phyloP scores from a whole-genome alignment of 2,888 invertebrate genomes.

The Lobophora halterata region DNA sequence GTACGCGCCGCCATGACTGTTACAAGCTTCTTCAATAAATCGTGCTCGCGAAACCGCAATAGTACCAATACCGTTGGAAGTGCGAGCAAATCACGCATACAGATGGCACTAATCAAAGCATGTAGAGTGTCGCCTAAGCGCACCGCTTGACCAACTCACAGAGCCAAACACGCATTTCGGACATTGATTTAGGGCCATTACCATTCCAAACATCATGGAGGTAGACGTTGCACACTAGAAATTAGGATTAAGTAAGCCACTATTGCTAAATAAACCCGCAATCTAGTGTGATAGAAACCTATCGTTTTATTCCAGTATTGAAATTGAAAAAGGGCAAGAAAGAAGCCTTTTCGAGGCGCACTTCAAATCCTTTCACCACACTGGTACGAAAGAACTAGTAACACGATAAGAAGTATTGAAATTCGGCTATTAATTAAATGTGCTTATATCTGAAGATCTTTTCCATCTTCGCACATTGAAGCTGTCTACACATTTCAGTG shows the following conservation, averaged over 20 bases:
- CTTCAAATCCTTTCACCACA: too few relatives aligned
- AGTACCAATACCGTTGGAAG: conserved; percentile 25
- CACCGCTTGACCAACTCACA: conserved; percentile 66
- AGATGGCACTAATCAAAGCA: conserved; percentile 46
- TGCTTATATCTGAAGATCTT: too few relatives aligned
- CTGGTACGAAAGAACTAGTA: too few relatives aligned
- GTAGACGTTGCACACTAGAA: conserved; percentile 41
- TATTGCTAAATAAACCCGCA: conserved; percentile 39
- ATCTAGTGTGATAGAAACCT: conserved; percentile 1
- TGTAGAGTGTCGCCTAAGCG: conserved; percentile 40
- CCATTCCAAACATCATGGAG: conserved; percentile 53
- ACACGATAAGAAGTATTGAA: too few relatives aligned
- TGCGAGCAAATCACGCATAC: conserved; percentile 44
- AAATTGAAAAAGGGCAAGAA: too few relatives aligned
- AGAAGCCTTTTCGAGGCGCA: too few relatives aligned
- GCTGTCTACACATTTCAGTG: conserved; percentile 32
- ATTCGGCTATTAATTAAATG: too few relatives aligned
- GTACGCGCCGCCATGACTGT: background rate
- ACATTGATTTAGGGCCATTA: conserved; percentile 61
- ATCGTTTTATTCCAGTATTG: background rate
- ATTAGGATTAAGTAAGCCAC: conserved; percentile 45
- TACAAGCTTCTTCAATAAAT: conserved; percentile 9
- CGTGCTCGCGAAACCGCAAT: conserved; percentile 5
- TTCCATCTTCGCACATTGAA: conserved; percentile 27
- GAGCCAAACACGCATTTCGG: conserved; percentile 52